Percentiles rank a stretch among this genome's conserved stretches.
These are phyloP conservation scores for Leptogaster cylindrica DNA, from an alignment of 2,888 invertebrate genomes.

Conservation along the genomic window DNA sequence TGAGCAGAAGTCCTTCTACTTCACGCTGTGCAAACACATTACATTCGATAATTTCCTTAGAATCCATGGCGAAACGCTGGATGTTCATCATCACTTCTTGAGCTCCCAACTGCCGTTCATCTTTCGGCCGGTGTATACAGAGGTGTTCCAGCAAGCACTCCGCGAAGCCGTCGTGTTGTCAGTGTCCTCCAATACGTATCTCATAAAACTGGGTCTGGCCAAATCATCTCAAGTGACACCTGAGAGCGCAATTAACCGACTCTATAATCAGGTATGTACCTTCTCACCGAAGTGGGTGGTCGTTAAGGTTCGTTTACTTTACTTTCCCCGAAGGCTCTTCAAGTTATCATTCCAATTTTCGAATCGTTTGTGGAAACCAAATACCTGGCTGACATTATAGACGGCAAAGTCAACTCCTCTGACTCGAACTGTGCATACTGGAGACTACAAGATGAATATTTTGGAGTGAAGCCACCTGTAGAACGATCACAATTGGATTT, in stretches of 20 bases:
- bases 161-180: background rate
- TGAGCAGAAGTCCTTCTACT: background rate
- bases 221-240: background rate
- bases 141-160: background rate
- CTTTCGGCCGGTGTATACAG: background rate
- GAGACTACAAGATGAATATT: slow-evolving; percentile 2
- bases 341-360: background rate
- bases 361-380: slow-evolving; percentile 13
- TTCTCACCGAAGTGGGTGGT: background rate
- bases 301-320: too few relatives aligned
- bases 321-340: background rate
- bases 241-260: slow-evolving; percentile 6
- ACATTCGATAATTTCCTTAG: slow-evolving; percentile 8
- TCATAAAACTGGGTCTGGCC: background rate
- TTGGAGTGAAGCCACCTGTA: slow-evolving; percentile 9
- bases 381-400: background rate
- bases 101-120: background rate
- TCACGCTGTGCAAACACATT: background rate
- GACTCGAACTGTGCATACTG: slow-evolving; percentile 30
- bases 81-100: background rate
- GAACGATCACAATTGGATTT: background rate
- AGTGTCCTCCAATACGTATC: background rate
- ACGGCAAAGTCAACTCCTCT: background rate
- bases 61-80: slow-evolving; percentile 4
- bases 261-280: slow-evolving; percentile 1